Base-by-base conservation (phyloP, 2,797 vertebrate species). In the Lepilemur ruficaudatus region DNA sequence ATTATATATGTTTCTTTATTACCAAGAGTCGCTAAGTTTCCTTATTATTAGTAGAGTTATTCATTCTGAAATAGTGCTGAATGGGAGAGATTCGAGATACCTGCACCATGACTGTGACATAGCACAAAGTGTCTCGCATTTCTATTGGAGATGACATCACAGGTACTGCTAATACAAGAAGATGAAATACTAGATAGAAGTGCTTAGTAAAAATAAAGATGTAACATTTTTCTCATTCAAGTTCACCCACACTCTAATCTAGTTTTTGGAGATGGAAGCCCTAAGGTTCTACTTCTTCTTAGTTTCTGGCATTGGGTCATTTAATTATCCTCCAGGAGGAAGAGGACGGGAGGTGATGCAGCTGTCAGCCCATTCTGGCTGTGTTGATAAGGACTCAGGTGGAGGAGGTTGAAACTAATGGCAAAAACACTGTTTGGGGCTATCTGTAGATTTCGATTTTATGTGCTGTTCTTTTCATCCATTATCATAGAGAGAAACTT, bases 371-470 rank as follows among this genome's bases (percentile, higher is more conserved):
- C 43, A 67, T 61, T 76, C 30, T 85, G 81, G 22, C 23, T 59
- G 14, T 13, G 43, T 59, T 0, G 12, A 17, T 94, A 94, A 88
- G 43, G 78, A 86, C 43, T 43, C 10, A 4, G 72, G 81, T 57
- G 73, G 28, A 72, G 17, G 78, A 46, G 23, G 22, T 2, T 35
- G 48, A 95, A 93, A 55, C 43, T 57, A 95, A 85, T 41, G 61
- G 92, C 61, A 92, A 83, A 93, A 88, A 35, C n/a, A 20, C 23
- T 28, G 15, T 73, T 89, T 57, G 57, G 46, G 48, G 12, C 23
- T 89, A 35, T 89, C 85, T 82, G 30, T 63, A 46, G 48, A 85
- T 97, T 95, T 95, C 2, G 3, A 63, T 94, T 86, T 48, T 46
- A 61, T 85, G 78, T 67, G 70, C 41, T 86, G 59, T 78, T 43